Evolutionary conservation across 2,888 invertebrate species (phyloP), one percentile per base, ranked within the genome.

Genomic region (Brachypalpus laphriformis): DNA sequence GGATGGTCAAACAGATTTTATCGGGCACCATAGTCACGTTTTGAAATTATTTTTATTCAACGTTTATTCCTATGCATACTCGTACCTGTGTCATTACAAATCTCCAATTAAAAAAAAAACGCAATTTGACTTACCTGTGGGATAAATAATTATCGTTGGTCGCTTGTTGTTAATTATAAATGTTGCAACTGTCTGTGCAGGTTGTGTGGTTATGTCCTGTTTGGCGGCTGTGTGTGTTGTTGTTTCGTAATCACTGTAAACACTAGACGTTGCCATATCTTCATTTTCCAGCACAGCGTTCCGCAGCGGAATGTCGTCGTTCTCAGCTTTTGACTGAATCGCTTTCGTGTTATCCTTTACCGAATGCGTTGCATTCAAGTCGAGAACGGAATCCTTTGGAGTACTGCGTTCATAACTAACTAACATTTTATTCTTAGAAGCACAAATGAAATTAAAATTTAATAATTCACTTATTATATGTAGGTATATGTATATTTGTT

Each of bases 131-230:
- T 93, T 90, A 95, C 95, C 95, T 89, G 95, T 95, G 18, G 95
- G 95, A 91, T 95, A 95, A 87, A 96, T 94, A 88, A 95, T 93
- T 89, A 96, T 94, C 31, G 95, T 94, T 81, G 96, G 95, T 89
- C 95, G 93, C 91, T 96, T 96, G 89, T 94, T 95, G 88, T 94
- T 93, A 86, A 89, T 89, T 74, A 91, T 90, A 74, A 91, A 89
- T 56, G 91, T 91, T 87, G 91, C 90, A 87, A 91, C 89, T 8
- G 91, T 91, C 77, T 91, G 91, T 7, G 89, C 89, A 40, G 90
- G 90, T 57, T 90, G 88, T 8, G 90, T 71, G 9, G 82, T 88
- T 57, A 88, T 87, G 45, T 87, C 87, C 76, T 76, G 81, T 68
- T 80, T 85, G 4, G 47, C 49, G 18, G 63, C 65, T 16, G 83